Base-by-base conservation (phyloP, 2,888 invertebrate genomes). In the Antheraea assamensis region DNA sequence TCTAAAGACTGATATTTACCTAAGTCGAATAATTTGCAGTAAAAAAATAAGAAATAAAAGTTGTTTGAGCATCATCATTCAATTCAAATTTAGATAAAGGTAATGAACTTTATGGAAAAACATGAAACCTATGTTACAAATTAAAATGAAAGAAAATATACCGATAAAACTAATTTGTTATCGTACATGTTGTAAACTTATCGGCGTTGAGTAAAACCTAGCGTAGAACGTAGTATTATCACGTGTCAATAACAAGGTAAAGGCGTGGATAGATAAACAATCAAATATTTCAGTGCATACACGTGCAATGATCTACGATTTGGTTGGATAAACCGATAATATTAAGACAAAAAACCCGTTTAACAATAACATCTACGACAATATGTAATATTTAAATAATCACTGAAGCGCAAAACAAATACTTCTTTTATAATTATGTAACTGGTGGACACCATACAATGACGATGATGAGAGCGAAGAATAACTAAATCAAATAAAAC, bases 181-280 rank as follows among this genome's bases (percentile, higher is more conserved):
- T 64, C 61, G 17, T 10, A 17, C 27, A 15, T 15, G 24, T 15
- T 27, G 24, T 61, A 27, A 61, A 15, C 61, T 13, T 61, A 61
- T 61, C 61, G 27, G 27, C 1, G 61, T 30, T 30, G 61, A 64
- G 61, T 64, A 15, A 64, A 64, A 64, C 61, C 61, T 30, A 30
- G 27, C 19, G 61, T 17, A 15, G 1, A 64, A 17, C 27, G 27
- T 64, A 64, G 61, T 30, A 64, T 61, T 27, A 64, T 64, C 61
- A 64, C 61, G 61, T 64, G 61, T 64, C 27, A 64, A 64, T 30
- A 19, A 64, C 61, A 30, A 64, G 61, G 61, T 30, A 64, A 30
- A 30, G 61, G 61, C 61, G 61, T 64, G 27, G 61, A 27, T 17
- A 64, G 61, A 64, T 64, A 64, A 64, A 64, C 27, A 30, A 64